Evolutionary conservation across 2,888 invertebrate genomes (phyloP).

Genomic region (Trypoxylon attenuatum): DNA sequence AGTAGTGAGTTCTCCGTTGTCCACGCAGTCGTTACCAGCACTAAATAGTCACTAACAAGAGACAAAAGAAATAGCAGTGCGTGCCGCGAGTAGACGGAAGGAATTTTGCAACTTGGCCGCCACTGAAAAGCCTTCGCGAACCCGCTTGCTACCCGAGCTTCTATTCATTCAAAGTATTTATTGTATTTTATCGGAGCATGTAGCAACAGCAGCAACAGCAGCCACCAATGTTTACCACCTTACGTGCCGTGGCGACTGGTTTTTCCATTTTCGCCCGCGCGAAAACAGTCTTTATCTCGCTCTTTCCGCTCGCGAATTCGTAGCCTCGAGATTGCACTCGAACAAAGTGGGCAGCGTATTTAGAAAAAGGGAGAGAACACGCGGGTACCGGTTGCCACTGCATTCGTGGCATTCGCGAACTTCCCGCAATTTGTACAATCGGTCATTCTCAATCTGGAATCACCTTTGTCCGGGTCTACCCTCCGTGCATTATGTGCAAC

Average conservation of each 20-base stretch:
- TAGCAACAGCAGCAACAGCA: background rate
- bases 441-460: background rate
- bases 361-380: too few species aligned
- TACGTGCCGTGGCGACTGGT: too few species aligned
- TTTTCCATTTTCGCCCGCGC: too few species aligned
- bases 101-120: conserved; percentile 14
- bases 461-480: too few species aligned
- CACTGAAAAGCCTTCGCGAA: background rate
- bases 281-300: too few species aligned
- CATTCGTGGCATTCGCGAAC: background rate
- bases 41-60: background rate
- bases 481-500: background rate
- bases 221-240: too few species aligned
- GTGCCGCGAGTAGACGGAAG: background rate
- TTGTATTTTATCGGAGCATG: conserved; percentile 18
- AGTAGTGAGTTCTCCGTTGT: background rate
- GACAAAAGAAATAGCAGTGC: conserved; percentile 1
- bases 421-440: background rate
- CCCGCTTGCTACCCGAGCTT: conserved; percentile 2
- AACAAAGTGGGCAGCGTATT: too few species aligned
- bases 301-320: too few species aligned
- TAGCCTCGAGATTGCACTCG: too few species aligned
- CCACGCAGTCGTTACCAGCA: background rate
- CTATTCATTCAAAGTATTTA: conserved; percentile 20
- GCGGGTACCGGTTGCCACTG: too few species aligned